Evolutionary conservation across 1,140 invertebrate genomes (phyloP), one percentile per base, ranked within the genome.

Genomic region (Zaprionus gabonicus): DNA sequence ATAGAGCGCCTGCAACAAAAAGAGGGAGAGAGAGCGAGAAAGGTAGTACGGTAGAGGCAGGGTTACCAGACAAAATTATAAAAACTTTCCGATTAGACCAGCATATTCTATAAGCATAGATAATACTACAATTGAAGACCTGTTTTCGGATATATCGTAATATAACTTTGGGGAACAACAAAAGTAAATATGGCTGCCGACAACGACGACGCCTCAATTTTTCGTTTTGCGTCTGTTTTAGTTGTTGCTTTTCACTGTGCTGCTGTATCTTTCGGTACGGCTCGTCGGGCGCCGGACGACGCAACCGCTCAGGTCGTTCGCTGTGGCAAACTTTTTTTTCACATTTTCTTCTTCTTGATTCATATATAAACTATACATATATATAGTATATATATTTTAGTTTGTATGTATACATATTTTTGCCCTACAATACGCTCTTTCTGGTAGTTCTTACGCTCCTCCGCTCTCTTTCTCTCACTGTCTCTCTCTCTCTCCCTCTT

Each of bases 191-290:
- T 72, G 72, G 64, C 81, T 68, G 81, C 53, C 68, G 53, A 68
- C 51, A 63, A 73, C 64, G 81, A 41, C 68, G 53, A 68, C 51
- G 69, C 77, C 65, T 78, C 53, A 60, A 67, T 72, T 60, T 66
- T 75, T 67, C 57, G 60, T 46, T 58, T 71, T 78, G 63, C 71
- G 51, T 82, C 59, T 71, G 77, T 53, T 78, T 82, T 77, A 69
- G 83, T 66, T 87, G 70, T 77, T 88, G 77, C 73, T 87, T 75
- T 74, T 71, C 66, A 63, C 44, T 81, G 31, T 81, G 82, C 71
- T 84, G 82, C 76, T 85, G 82, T 79, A 82, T 85, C 82, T 86
- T 80, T 84, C 81, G 81, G 81, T 82, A 67, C 46, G 81, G 36
- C 51, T 82, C 76, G 60, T 69, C 57, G 44, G 46, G 69, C 44